Evolutionary conservation across 2,888 invertebrate genomes (phyloP), one percentile per base, ranked within the genome.

Genomic region (Nasonia oneida): DNA sequence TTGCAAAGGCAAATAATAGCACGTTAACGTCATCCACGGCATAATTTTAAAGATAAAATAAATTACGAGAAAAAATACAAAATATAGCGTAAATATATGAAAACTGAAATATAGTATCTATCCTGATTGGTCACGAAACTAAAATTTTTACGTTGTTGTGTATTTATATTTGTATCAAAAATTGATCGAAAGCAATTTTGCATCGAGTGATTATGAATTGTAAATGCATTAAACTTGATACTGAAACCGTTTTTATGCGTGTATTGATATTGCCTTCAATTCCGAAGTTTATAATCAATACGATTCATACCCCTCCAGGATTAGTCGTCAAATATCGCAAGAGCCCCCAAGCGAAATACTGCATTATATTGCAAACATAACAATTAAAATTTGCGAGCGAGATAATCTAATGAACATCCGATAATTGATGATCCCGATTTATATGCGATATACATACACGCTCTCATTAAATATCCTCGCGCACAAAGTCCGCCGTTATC

Each of bases 141-240:
- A 47, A 37, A 42, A 29, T 2, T 14, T 23, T 23, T 78, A 39
- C 47, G 4, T 8, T 57, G 10, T 47, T 47, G 10, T 12, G 10
- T 70, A 70, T 39, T 70, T 14, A 3, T 47, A 80, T 37, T 42
- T 39, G 29, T 29, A 70, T 70, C 29, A 10, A 4, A 75, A 57
- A 18, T 70, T 4, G 2, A 29, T 79, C 12, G 23, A 39, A 2
- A 3, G 57, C 37, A 29, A 73, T n/a, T 61, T 47, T 2, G 37
- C 23, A 29, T 47, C 71, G 33, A 33, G 29, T 15, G 5, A 37
- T 53, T 18, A 0, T 18, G 3, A 57, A 57, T 61, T 64, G 83
- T 78, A 78, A 83, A 73, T 83, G n/a, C 47, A 42, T 64, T 23
- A 61, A 15, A 33, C 50, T 79, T 37, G 33, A 23, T 18, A 5